Base-by-base conservation (phyloP, 2,888 invertebrate genomes). In the Microctonus hyperodae region DNA sequence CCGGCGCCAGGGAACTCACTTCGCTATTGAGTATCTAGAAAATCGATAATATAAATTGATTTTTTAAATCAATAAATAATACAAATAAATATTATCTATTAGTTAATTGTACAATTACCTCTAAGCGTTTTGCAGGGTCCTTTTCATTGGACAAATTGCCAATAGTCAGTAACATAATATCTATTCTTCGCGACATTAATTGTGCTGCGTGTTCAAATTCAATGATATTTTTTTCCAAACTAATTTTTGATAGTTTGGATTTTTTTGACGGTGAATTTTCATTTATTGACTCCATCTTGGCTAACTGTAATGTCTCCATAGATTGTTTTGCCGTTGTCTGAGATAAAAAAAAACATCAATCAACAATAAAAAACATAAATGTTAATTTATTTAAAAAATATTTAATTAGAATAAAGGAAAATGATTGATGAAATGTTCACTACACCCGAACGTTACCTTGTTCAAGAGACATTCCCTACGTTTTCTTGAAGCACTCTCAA, bases 1-100 rank as follows among this genome's bases (percentile, higher is more conserved):
- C 92, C 1, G 92, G 91, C 11, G 92, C 92, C 70, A 92, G 82
- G 65, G 85, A 85, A 35, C 88, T 88, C 69, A 90, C 81, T 81
- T 90, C 90, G 73, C 86, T 85, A 79, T 91, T 90, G 70, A 91
- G 79, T 67, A 89, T 85, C 90, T 90, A 33, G 20, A 35, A 53
- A 25, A 20, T n/a, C n/a, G n/a, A 16, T 0, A 23, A 16, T 22
- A 13, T 25, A 25, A 40, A 23, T 13, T 2, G 55, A 20, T 48
- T 65, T 35, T 53, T 25, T 11, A 53, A 16, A 28, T 28, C n/a
- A 1, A 20, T 55, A 31, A 55, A 33, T 53, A 53, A 4, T 1
- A 22, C 16, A 16, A n/a, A n/a, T 2, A 20, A 37, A 28, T 51
- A 13, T 37, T 28, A 64, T 33, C 44, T 1, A 44, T 23, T 35